These are phyloP conservation scores for Acanthosepion pharaonis DNA, from an alignment of 2,888 invertebrate species.

Conservation along the genomic window DNA sequence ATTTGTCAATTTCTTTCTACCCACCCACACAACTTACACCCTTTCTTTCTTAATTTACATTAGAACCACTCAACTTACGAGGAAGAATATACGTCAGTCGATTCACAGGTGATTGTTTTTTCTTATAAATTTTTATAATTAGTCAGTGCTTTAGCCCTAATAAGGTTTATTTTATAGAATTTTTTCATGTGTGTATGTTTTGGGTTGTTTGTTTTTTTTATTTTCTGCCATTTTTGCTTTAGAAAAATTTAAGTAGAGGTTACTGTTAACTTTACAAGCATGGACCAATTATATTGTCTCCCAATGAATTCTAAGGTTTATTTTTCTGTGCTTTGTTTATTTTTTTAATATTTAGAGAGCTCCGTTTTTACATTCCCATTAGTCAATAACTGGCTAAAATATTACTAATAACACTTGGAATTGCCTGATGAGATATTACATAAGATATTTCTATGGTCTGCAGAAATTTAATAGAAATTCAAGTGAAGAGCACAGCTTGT, in stretches of 20 bases:
- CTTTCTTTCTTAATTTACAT: conserved; percentile 13
- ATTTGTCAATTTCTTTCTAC: not conserved
- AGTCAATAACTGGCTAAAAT: not conserved
- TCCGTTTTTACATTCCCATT: not conserved
- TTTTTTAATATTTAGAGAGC: not conserved
- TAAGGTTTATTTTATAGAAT: not conserved
- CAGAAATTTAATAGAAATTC: not conserved
- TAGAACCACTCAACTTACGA: not conserved
- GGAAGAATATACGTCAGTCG: not conserved
- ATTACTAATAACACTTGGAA: not conserved
- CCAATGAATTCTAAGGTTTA: not conserved
- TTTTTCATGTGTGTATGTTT: not conserved
- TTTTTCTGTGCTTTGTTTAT: not conserved
- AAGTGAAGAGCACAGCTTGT: not conserved
- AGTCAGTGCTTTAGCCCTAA: not conserved
- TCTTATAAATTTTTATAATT: not conserved
- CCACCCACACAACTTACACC: not conserved
- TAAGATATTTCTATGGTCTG: not conserved
- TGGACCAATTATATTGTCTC: not conserved
- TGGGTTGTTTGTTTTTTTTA: not conserved
- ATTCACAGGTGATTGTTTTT: conserved; percentile 21
- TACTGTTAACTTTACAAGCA: conserved; percentile 2
- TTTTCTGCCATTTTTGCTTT: not conserved
- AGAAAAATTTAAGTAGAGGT: not conserved
- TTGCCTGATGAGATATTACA: not conserved